Percentiles rank a stretch among this genome's conserved stretches.
Evolutionary conservation across 1,140 invertebrate genomes (phyloP).

Genomic region (Drosophila oshimai): DNA sequence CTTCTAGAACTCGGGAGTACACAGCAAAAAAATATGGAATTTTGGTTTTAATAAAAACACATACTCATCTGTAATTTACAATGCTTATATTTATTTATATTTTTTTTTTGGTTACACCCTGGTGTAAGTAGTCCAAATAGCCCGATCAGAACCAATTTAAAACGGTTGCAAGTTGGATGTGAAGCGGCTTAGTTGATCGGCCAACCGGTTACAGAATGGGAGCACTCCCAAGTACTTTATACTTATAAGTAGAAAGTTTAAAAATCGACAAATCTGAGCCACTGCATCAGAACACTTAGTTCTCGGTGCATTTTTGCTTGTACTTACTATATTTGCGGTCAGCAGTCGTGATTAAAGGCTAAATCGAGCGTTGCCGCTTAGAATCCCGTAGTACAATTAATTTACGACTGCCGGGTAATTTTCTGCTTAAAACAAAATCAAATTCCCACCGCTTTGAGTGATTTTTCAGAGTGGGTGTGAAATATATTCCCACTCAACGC

Average conservation of each 20-base stretch:
- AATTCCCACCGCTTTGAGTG: not conserved
- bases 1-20: too few species aligned
- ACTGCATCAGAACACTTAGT: too few species aligned
- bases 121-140: not conserved
- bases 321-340: conserved; percentile 41
- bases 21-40: too few species aligned
- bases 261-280: too few species aligned
- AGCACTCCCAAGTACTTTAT: not conserved
- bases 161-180: too few species aligned
- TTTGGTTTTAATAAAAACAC: too few species aligned
- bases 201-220: not conserved
- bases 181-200: not conserved
- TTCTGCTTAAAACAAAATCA: conserved; percentile 33
- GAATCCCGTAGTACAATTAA: conserved; percentile 16
- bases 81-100: too few species aligned
- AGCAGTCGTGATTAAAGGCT: conserved; percentile 28
- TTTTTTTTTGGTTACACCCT: not conserved
- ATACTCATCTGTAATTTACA: too few species aligned
- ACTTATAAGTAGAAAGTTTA: too few species aligned
- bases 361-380: conserved; percentile 10
- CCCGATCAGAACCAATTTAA: not conserved
- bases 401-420: conserved; percentile 34
- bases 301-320: too few species aligned
- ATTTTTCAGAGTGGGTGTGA: conserved; percentile 17
- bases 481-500: conserved; percentile 8